Conservation (phyloP, 1,140 invertebrate genomes). For the Calosoma granatense region DNA sequence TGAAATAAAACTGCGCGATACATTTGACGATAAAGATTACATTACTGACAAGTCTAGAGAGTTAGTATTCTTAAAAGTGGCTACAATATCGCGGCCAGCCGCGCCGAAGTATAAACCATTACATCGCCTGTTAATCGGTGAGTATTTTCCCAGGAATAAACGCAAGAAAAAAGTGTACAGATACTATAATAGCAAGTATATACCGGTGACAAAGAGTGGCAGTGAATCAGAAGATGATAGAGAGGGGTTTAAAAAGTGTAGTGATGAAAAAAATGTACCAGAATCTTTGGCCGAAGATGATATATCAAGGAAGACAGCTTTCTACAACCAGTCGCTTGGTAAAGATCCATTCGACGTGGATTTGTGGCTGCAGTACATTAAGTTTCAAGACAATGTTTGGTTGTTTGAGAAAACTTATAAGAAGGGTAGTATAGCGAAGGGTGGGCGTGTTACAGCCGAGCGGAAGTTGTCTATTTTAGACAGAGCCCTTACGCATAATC, state of each 20-base stretch:
- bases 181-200: slow-evolving; percentile 31
- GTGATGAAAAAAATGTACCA: slow-evolving; percentile 17
- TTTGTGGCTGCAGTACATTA: slow-evolving; percentile 45
- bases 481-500: slow-evolving; percentile 42
- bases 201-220: slow-evolving; percentile 24
- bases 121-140: slow-evolving; percentile 9
- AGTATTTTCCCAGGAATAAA: no score
- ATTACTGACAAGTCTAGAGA: slow-evolving; percentile 41
- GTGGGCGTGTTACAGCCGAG: slow-evolving; percentile 34
- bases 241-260: slow-evolving; percentile 18
- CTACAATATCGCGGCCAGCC: slow-evolving; percentile 35
- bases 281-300: slow-evolving; percentile 35
- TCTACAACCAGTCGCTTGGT: slow-evolving; percentile 40
- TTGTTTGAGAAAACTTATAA: slow-evolving; percentile 35
- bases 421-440: slow-evolving; percentile 34
- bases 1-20: slow-evolving; percentile 26
- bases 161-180: slow-evolving; percentile 28
- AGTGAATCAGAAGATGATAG: slow-evolving; percentile 18
- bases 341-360: slow-evolving; percentile 40
- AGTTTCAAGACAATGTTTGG: slow-evolving; percentile 41
- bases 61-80: slow-evolving; percentile 34
- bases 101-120: slow-evolving; percentile 36
- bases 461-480: slow-evolving; percentile 46
- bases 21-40: slow-evolving; percentile 36
- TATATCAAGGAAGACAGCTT: slow-evolving; percentile 35